Evolutionary conservation across 2,113 vertebrate genomes (phyloP), one percentile per base, ranked within the genome.

Genomic region (Spheniscus mendiculus): DNA sequence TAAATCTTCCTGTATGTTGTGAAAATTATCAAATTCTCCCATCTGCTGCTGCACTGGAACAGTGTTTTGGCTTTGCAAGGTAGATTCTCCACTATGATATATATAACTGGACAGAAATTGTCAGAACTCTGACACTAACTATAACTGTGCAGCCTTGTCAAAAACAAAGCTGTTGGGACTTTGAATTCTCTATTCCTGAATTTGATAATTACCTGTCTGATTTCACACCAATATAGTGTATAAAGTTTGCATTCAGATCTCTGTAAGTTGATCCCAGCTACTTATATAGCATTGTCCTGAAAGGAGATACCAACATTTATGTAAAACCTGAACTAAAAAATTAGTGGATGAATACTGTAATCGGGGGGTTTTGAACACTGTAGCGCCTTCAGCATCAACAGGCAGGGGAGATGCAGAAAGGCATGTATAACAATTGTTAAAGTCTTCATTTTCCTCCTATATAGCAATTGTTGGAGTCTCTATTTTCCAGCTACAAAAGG

Each of bases 191-290:
- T n/a, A 26, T 38, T 81, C 50, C 59, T 38, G 65, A 30, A 18
- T 40, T 38, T 14, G 25, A 9, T 17, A 63, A 79, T 49, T 42
- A 40, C 6, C 19, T 83, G 32, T 36, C 45, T 66, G 34, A 66
- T 73, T 63, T 89, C 47, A 74, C 59, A 69, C 8, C 9, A 25
- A 19, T 13, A 10, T 4, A 2, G 3, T 7, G 5, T 4, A 36
- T 18, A 42, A 19, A 5, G 13, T 38, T 66, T 49, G 9, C 10
- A 42, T 27, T 32, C 50, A 66, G 10, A 58, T 42, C 36, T 61
- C 5, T 10, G 1, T 18, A 5, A 36, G 12, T 5, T 14, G 12
- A 65, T 47, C 36, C 11, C 26, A 1, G 3, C 49, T 67, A 66
- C 22, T 61, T 21, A 22, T 15, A 50, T 1, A 62, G 6, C 12